These are phyloP conservation scores for Ginglymostoma cirratum DNA, from an alignment of 2,113 vertebrate species.

Conservation along the genomic window DNA sequence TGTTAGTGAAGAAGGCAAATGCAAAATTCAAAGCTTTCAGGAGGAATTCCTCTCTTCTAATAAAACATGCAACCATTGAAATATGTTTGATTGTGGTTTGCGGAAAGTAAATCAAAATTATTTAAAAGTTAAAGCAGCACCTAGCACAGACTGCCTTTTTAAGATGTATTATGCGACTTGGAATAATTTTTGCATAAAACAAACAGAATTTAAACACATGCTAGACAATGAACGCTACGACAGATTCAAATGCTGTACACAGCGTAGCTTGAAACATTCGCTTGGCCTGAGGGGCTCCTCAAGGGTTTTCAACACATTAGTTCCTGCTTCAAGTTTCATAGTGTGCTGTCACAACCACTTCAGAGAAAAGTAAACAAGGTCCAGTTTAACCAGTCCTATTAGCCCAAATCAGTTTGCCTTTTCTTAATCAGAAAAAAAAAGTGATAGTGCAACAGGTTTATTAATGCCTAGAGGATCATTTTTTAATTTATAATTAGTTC, in stretches of 20 bases:
- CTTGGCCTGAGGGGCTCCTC: constrained; percentile 22
- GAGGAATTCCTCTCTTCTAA: background rate
- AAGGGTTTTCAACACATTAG: constrained; percentile 36
- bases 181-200: background rate
- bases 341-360: constrained; percentile 33
- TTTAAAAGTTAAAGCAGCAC: background rate
- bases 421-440: background rate
- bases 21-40: background rate
- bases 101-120: background rate
- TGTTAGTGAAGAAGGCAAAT: background rate
- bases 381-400: background rate
- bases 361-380: constrained; percentile 34
- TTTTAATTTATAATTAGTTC: constrained; percentile 31
- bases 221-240: background rate
- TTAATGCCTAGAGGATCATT: constrained; percentile 8
- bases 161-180: constrained; percentile 18
- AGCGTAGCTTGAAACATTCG: background rate
- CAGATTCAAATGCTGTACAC: background rate
- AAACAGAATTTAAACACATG: constrained; percentile 10
- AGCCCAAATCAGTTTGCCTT: background rate
- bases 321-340: constrained; percentile 35
- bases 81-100: background rate
- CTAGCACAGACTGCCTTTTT: background rate
- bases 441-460: constrained; percentile 8
- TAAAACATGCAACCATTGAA: background rate